Conservation (phyloP, 2,888 invertebrate genomes). For the Clanis bilineata region DNA sequence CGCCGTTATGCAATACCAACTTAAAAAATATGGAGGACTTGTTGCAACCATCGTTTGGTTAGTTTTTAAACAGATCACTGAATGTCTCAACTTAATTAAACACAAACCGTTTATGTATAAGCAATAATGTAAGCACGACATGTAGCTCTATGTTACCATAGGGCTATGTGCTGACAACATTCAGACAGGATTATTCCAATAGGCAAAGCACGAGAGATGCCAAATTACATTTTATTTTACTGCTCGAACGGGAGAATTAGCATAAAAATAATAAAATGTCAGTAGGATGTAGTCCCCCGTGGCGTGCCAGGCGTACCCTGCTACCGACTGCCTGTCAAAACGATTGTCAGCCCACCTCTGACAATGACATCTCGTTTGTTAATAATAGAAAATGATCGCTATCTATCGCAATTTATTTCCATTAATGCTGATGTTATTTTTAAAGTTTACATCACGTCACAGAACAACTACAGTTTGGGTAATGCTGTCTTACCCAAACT, state of each 20-base stretch:
- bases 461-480: too few species aligned
- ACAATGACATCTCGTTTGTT: constrained; percentile 43
- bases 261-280: constrained; percentile 76
- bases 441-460: background rate
- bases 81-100: background rate
- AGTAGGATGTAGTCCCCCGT: constrained; percentile 54
- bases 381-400: constrained; percentile 31
- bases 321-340: constrained; percentile 54
- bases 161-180: constrained; percentile 25
- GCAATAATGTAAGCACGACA: background rate
- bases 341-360: constrained; percentile 53
- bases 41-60: background rate
- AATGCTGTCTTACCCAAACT: background rate
- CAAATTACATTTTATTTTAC: constrained; percentile 55
- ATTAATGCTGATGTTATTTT: background rate
- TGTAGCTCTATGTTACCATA: background rate
- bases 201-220: constrained; percentile 29
- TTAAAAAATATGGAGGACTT: too few species aligned
- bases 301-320: constrained; percentile 44
- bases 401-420: constrained; percentile 16
- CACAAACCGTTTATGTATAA: background rate
- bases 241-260: constrained; percentile 56
- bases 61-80: background rate
- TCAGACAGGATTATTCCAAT: constrained; percentile 26
- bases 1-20: background rate